Evolutionary conservation across 2,888 invertebrate genomes (phyloP), one percentile per base, ranked within the genome.

Genomic region (Pterostichus niger): DNA sequence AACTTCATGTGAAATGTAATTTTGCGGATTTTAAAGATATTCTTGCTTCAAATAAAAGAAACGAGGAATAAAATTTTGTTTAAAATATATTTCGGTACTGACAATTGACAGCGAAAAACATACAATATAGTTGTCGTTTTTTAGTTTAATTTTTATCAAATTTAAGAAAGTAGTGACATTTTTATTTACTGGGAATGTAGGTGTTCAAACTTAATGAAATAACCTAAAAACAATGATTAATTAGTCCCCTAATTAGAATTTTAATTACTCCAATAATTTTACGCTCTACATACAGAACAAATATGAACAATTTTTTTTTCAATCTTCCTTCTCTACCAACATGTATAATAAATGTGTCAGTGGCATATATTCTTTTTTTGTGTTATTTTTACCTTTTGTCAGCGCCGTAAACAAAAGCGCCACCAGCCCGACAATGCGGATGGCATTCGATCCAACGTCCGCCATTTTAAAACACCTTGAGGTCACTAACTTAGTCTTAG

Each of bases 401-500:
- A 82, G 31, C 17, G 35, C 61, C 44, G 64, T 80, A 68, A 56
- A 81, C 40, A 83, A 44, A 24, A 83, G 52, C 40, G 83, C 77
- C 52, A 83, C 68, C 35, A 83, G 52, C 15, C 64, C 77, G 40
- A 68, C 83, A 64, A 83, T 77, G 35, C 83, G 76, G 77, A 83
- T 68, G 64, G 49, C 44, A 59, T 56, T 68, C 15, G 77, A 77
- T 73, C 83, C 77, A 46, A 83, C 52, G 52, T 77, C 83, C 52
- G 83, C 83, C 83, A 83, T 83, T 13, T 83, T 76, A 33, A 52
- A 68, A 31, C 40, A 13, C 56, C 13, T 56, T 11, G 54, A 82
- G 82, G 82, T 82, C 82, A 82, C 75, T 82, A 56, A 82, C 82
- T 77, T 77, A 76, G 68, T 40, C 80, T 78, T 61, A 78, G 61